A percentile compares a stretch with the other conserved stretches of the same genome.
phyloP scores from a whole-genome alignment of 1,140 invertebrate genomes.

The Bombus haemorrhoidalis region DNA sequence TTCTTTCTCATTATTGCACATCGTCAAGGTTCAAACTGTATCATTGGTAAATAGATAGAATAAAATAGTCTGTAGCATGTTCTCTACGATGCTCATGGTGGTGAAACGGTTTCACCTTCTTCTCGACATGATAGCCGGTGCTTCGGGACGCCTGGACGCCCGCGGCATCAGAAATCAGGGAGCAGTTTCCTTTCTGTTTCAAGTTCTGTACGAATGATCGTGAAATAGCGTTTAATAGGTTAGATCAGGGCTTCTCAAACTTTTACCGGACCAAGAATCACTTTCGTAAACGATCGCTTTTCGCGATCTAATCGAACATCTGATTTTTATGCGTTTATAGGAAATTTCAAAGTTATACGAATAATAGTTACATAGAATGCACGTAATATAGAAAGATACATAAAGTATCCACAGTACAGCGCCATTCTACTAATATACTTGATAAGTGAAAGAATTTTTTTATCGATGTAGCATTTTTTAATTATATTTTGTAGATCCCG shows the following conservation, averaged over 20 bases:
- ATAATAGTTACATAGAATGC: too few species aligned
- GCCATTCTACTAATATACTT: too few species aligned
- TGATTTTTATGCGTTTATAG: too few species aligned
- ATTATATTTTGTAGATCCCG: slow-evolving; percentile 74
- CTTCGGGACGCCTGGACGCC: slow-evolving; percentile 75
- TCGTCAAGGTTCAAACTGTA: background rate
- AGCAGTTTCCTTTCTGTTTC: slow-evolving; percentile 9
- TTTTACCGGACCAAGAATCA: too few species aligned
- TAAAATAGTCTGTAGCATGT: background rate
- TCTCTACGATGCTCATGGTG: background rate
- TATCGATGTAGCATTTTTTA: background rate
- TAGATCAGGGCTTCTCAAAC: too few species aligned
- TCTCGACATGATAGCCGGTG: slow-evolving; percentile 66
- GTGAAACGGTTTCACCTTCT: slow-evolving; percentile 55
- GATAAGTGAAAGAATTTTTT: too few species aligned
- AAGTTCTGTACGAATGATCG: too few species aligned
- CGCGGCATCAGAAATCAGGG: slow-evolving; percentile 72
- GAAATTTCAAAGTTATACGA: too few species aligned
- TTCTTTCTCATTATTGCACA: slow-evolving; percentile 16
- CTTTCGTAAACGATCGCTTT: too few species aligned
- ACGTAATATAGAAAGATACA: too few species aligned
- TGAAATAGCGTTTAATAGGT: background rate
- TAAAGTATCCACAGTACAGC: too few species aligned
- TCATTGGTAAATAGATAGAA: background rate
- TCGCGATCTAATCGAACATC: too few species aligned